Percentiles rank a stretch among this genome's conserved stretches.
Evolutionary conservation across 2,888 invertebrate genomes (phyloP).

Genomic region (Podotricha telesiphe): DNA sequence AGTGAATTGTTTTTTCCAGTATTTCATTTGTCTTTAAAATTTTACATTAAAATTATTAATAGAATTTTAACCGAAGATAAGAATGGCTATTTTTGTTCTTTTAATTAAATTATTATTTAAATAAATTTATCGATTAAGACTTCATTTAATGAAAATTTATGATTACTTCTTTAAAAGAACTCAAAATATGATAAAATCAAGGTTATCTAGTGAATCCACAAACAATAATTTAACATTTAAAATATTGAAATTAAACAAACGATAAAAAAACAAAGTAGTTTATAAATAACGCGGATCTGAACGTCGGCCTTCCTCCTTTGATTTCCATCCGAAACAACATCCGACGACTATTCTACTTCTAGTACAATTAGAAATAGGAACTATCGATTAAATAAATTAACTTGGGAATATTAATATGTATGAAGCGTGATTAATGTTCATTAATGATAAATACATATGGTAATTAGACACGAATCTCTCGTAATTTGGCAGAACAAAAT

Average conservation of each 20-base stretch:
- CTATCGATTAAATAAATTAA: constrained; percentile 28
- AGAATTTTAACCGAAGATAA: too few species aligned
- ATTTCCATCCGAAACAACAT: constrained; percentile 45
- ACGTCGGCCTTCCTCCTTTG: constrained; percentile 37
- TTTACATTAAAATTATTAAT: too few species aligned
- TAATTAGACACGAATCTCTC: constrained; percentile 3
- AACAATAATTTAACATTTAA: too few species aligned
- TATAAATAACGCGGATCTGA: background rate
- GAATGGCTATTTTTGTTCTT: background rate
- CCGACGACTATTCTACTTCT: constrained; percentile 36
- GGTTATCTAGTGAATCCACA: background rate
- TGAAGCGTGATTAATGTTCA: background rate
- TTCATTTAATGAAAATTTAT: background rate
- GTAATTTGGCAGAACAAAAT: background rate
- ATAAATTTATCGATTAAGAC: background rate
- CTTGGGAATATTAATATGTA: constrained; percentile 4
- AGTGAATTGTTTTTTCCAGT: too few species aligned
- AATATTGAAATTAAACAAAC: too few species aligned
- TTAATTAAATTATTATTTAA: constrained; percentile 2
- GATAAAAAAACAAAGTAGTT: constrained; percentile 32
- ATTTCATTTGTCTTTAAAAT: too few species aligned
- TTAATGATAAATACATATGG: constrained; percentile 2
- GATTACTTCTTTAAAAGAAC: background rate
- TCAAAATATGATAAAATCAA: background rate
- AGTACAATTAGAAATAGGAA: constrained; percentile 24